Evolutionary conservation across 2,797 vertebrate genomes (phyloP).

Genomic region (Gallinago solitaria): DNA sequence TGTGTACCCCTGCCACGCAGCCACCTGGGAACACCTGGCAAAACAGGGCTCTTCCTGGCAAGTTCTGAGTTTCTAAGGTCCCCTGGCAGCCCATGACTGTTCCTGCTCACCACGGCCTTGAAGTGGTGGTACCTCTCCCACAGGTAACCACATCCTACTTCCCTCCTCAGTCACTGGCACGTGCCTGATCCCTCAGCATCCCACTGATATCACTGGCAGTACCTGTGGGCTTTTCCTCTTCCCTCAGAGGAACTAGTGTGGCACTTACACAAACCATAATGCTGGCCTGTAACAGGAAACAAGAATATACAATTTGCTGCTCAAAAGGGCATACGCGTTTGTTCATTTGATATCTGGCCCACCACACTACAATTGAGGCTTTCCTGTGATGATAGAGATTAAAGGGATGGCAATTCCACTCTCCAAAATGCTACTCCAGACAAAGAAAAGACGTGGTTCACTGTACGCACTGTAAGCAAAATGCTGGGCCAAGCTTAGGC

Average conservation of each 20-base stretch:
- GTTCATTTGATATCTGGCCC: not conserved
- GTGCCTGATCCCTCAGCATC: fast-evolving
- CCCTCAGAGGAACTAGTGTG: not conserved
- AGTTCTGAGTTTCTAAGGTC: not conserved
- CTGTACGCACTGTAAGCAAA: not conserved
- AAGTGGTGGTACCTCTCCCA: not conserved
- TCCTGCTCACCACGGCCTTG: not conserved
- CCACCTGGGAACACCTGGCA: not conserved
- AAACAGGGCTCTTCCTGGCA: not conserved
- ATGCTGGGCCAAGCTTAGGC: not conserved
- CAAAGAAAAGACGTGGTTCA: not conserved
- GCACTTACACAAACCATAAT: not conserved
- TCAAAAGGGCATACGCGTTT: fast-evolving
- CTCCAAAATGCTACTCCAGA: not conserved
- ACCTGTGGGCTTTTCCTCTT: not conserved
- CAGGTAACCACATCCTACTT: fast-evolving
- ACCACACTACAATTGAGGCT: fast-evolving
- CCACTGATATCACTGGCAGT: not conserved
- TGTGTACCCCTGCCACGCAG: not conserved
- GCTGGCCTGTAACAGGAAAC: not conserved
- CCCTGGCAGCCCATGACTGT: fast-evolving
- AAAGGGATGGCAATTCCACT: not conserved
- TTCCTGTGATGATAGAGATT: not conserved
- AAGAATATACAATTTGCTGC: not conserved
- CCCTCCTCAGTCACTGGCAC: not conserved